Evolutionary conservation across 2,888 invertebrate genomes (phyloP), one percentile per base, ranked within the genome.

Genomic region (Mythimna impura): DNA sequence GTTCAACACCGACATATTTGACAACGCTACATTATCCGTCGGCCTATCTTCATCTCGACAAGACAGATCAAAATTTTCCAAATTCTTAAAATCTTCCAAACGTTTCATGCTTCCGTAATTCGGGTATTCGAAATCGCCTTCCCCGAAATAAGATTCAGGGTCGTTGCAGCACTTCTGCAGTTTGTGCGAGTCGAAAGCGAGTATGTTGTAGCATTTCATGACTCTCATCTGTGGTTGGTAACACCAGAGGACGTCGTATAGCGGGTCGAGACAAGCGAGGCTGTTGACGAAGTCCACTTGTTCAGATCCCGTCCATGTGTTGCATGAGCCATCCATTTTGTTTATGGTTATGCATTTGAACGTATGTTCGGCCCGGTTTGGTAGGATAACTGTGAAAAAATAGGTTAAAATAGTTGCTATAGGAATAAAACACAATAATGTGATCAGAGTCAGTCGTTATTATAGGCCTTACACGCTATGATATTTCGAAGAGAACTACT

Each of bases 241-340:
- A 86, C 98, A 98, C 99, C 99, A 99, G 2, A 99, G 96, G 0
- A 99, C 98, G 93, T 99, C 99, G 93, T 99, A 99, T 68, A 98
- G 96, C 0, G 99, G 99, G 95, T 99, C 99, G 87, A 99, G 96
- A 88, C 98, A 98, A 0, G 98, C 97, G 64, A 98, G 97, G 82
- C 97, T 97, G 86, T 98, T 97, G 25, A 97, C 97, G 83, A 99
- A 98, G 91, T 98, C 98, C 0, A 98, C 98, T 93, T 99, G 99
- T 87, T 98, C 98, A 22, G 97, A 94, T 12, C 98, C 98, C 79
- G 97, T 97, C 95, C 98, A 99, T 20, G 98, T 97, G 75, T 97
- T 97, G 91, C 99, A 99, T 80, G 97, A 97, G 22, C 99, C 99
- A 90, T 99, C 99, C 55, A 97, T 96, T 90, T 98, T 98, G 92